Conservation (phyloP, 2,888 invertebrate genomes). For the Eulithis prunata region DNA sequence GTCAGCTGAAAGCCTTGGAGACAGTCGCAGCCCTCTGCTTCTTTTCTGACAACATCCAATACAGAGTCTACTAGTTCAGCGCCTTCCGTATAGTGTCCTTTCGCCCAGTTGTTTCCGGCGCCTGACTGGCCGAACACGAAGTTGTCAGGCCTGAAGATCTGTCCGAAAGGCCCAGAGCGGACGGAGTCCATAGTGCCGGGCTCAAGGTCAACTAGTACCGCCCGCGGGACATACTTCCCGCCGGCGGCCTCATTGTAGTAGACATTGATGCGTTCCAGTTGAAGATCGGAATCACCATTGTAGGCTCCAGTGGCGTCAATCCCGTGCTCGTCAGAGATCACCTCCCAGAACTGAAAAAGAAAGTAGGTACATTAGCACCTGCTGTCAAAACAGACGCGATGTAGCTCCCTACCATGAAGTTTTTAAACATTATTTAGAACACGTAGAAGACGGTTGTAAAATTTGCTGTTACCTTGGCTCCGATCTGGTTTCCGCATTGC, state of each 20-base stretch:
- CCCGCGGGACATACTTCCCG: slow-evolving; percentile 74
- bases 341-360: slow-evolving; percentile 74
- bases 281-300: slow-evolving; percentile 88
- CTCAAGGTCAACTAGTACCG: slow-evolving; percentile 73
- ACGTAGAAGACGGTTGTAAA: background rate
- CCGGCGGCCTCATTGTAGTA: slow-evolving; percentile 89
- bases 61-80: slow-evolving; percentile 86
- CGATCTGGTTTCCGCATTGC: slow-evolving; percentile 87
- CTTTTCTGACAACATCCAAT: slow-evolving; percentile 83
- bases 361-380: background rate
- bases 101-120: slow-evolving; percentile 85
- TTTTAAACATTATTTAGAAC: too few species aligned
- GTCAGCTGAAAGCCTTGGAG: slow-evolving; percentile 86
- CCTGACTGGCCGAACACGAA: slow-evolving; percentile 87
- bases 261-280: slow-evolving; percentile 90
- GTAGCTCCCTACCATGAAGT: too few species aligned
- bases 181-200: slow-evolving; percentile 87
- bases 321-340: slow-evolving; percentile 73
- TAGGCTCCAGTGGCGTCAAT: slow-evolving; percentile 77
- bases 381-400: background rate
- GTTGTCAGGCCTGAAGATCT: slow-evolving; percentile 90
- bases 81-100: slow-evolving; percentile 89
- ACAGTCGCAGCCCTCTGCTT: slow-evolving; percentile 88
- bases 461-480: slow-evolving; percentile 87
- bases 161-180: slow-evolving; percentile 87